A percentile compares a stretch with the other conserved stretches of the same genome.
Conservation (phyloP, 2,113 vertebrate genomes). For the Chionomys nivalis region DNA sequence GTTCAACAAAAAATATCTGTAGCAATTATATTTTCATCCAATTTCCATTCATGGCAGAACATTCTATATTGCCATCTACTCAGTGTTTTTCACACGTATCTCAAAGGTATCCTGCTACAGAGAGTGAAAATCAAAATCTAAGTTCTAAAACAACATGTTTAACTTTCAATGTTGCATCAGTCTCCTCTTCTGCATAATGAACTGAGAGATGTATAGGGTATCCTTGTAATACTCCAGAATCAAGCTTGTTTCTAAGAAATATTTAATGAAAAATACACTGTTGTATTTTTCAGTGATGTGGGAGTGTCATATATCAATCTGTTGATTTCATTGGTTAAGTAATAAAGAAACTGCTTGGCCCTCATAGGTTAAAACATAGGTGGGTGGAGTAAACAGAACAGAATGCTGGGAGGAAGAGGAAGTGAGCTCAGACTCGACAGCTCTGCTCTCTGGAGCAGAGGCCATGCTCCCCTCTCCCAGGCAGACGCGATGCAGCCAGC, state of each 20-base stretch:
- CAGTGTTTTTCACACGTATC: slow-evolving; percentile 54
- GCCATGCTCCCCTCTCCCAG: no score
- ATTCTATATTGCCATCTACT: slow-evolving; percentile 8
- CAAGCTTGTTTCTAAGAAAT: slow-evolving; percentile 37
- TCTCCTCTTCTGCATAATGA: not conserved
- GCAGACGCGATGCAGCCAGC: no score
- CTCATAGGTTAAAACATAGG: no score
- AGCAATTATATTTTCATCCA: slow-evolving; percentile 66
- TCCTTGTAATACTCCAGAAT: slow-evolving; percentile 11
- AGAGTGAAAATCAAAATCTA: slow-evolving; percentile 56
- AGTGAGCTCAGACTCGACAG: no score
- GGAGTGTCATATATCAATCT: no score
- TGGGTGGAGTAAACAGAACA: no score
- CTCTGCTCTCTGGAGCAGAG: no score
- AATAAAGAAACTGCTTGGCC: no score
- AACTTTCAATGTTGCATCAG: slow-evolving; percentile 10
- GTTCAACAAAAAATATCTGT: slow-evolving; percentile 67
- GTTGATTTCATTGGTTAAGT: no score
- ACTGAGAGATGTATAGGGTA: not conserved
- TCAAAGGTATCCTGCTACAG: slow-evolving; percentile 12
- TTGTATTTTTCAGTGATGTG: no score
- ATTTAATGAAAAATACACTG: not conserved
- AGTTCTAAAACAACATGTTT: slow-evolving; percentile 18
- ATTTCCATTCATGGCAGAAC: slow-evolving; percentile 27
- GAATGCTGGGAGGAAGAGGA: no score